Base-by-base conservation (phyloP, 1,140 invertebrate species). In the Danaus plexippus region DNA sequence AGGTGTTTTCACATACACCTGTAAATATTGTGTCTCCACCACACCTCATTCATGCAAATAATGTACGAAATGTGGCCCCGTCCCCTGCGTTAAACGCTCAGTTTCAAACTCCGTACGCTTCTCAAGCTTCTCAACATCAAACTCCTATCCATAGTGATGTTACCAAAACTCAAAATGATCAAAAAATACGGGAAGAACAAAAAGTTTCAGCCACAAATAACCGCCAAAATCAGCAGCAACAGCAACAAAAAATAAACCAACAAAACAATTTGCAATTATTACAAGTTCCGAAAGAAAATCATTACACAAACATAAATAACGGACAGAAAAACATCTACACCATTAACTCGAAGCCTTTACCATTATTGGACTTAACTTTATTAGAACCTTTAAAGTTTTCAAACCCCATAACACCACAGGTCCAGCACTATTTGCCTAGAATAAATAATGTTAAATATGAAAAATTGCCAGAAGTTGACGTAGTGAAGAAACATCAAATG, bases 321-420 rank as follows among this genome's bases (percentile, higher is more conserved):
- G 81, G 79, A 9, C 66, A 85, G 53, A 76, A 79, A 64, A 75
- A 71, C 11, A 63, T 75, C 9, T 63, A 80, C 9, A 72, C 74
- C 49, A 53, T 83, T 13, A 62, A 74, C 15, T 79, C 75, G 0
- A 77, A 83, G 32, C 81, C 83, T 7, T 18, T 86, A 9, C 81
- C 81, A 43, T 65, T 85, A 43, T 45, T 86, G 52, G 80, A 86
- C 43, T 55, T 86, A 13, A 82, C 66, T 48, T 72, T 86, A 44
- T 59, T 86, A n/a, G 78, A 86, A 59, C 81, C 83, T 7, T 61
- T 86, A 22, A 77, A 72, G 2, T 86, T 86, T 60, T 71, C 68
- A 12, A 85, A 86, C 68, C 83, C 83, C n/a, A 56, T 86, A 11
- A 81, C 85, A 10, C 80, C 83, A 9, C 83, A 86, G 73, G 75